These are phyloP conservation scores for Lacerta agilis DNA, from an alignment of 2,797 vertebrate genomes.

Conservation along the genomic window DNA sequence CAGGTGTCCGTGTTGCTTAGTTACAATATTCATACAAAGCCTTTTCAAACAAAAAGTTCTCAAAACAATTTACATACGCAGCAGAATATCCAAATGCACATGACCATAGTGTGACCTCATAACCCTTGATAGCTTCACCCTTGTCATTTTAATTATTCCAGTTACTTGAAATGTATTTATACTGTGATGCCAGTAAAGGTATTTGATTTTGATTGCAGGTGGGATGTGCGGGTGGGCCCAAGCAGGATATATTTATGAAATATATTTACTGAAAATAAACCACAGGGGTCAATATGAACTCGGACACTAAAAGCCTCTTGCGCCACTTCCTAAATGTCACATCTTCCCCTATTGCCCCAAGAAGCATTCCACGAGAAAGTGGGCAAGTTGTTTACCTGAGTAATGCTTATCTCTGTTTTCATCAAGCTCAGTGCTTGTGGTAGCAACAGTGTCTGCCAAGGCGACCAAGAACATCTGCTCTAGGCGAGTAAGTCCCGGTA, in stretches of 20 bases:
- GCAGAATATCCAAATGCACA: too few relatives aligned
- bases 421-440: constrained; percentile 92
- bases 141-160: too few relatives aligned
- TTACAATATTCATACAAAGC: not conserved
- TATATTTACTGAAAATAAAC: not conserved
- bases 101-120: too few relatives aligned
- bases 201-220: too few relatives aligned
- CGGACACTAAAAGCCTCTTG: not conserved
- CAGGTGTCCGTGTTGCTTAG: not conserved
- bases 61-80: not conserved
- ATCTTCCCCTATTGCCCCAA: not conserved
- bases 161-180: too few relatives aligned
- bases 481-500: constrained; percentile 94
- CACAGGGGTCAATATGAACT: not conserved
- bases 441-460: constrained; percentile 96
- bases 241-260: not conserved
- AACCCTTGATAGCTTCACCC: too few relatives aligned
- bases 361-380: not conserved
- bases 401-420: constrained; percentile 89
- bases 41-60: not conserved
- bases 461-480: constrained; percentile 99
- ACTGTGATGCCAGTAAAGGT: too few relatives aligned
- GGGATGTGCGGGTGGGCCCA: too few relatives aligned
- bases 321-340: not conserved
- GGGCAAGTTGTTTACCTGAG: constrained; percentile 81